These are phyloP conservation scores for Apostichopus leukothele DNA, from an alignment of 53 echinoderm and acorn worm genomes.

Conservation along the genomic window DNA sequence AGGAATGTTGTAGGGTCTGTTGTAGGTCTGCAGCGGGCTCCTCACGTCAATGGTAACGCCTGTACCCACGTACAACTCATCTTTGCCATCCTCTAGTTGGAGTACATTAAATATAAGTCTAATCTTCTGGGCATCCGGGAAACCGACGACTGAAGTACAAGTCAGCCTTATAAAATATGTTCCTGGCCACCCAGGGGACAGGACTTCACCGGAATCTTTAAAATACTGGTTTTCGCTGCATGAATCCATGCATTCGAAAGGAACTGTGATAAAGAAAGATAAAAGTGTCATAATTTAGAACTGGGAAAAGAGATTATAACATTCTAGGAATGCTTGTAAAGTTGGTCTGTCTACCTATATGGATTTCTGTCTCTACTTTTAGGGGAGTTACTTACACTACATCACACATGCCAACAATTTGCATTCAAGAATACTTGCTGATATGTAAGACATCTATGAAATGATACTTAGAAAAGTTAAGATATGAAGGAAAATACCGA, in stretches of 20 bases:
- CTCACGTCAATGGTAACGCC: conserved; percentile 12
- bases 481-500: too few relatives aligned
- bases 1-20: conserved; percentile 30
- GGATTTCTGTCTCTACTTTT: too few relatives aligned
- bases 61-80: conserved; percentile 32
- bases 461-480: too few relatives aligned
- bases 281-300: too few relatives aligned
- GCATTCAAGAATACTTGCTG: too few relatives aligned
- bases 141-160: conserved; percentile 45
- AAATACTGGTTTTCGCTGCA: conserved; percentile 51
- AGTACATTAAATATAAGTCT: conserved; percentile 48
- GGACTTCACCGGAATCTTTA: conserved; percentile 9
- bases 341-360: too few relatives aligned
- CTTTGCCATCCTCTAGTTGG: conserved; percentile 44
- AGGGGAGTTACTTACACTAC: too few relatives aligned
- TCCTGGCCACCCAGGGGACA: conserved; percentile 43
- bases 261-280: not conserved
- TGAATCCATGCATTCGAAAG: not conserved
- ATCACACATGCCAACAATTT: too few relatives aligned
- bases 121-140: conserved; percentile 48
- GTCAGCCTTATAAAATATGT: conserved; percentile 20
- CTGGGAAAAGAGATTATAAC: too few relatives aligned
- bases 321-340: too few relatives aligned
- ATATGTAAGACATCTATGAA: too few relatives aligned
- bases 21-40: not conserved